Percentiles rank a stretch among this genome's conserved stretches.
phyloP scores from a whole-genome alignment of 2,113 vertebrate species.

The Mirounga angustirostris region DNA sequence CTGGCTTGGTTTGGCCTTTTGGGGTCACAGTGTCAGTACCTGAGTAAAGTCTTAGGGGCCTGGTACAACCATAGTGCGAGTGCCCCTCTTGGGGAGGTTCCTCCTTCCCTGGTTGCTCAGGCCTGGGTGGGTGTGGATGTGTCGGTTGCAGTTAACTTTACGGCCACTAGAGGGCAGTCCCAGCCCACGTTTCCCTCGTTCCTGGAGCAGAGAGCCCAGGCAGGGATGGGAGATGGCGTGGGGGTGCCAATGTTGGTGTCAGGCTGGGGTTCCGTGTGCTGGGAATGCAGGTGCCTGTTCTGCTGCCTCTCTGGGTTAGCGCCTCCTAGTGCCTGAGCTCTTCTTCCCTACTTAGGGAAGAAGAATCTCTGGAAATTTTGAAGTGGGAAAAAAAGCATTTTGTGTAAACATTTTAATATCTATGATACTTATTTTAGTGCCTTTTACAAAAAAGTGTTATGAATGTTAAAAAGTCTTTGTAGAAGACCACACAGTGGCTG shows the following conservation, averaged over 20 bases:
- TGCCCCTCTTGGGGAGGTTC: background rate
- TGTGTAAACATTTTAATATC: background rate
- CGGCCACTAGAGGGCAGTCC: slow-evolving; percentile 64
- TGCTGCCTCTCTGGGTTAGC: background rate
- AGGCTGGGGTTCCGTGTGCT: background rate
- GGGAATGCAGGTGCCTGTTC: background rate
- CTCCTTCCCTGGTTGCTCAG: background rate
- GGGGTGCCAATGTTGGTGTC: fast-evolving
- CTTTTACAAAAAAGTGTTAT: background rate
- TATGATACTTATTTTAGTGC: background rate
- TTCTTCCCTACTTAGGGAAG: slow-evolving; percentile 3
- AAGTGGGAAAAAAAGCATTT: background rate
- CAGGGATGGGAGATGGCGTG: background rate
- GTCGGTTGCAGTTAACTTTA: background rate
- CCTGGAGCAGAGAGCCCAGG: fast-evolving
- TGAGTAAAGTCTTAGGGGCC: background rate
- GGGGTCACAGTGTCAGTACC: background rate
- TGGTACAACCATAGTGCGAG: background rate
- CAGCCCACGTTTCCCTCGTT: background rate
- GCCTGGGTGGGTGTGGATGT: background rate
- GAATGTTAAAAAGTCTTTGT: background rate
- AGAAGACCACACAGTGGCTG: background rate
- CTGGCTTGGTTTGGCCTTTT: background rate
- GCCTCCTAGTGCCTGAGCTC: background rate
- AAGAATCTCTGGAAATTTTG: slow-evolving; percentile 35